These are phyloP conservation scores for Chorisops tibialis DNA, from an alignment of 2,888 invertebrate genomes.

Conservation along the genomic window DNA sequence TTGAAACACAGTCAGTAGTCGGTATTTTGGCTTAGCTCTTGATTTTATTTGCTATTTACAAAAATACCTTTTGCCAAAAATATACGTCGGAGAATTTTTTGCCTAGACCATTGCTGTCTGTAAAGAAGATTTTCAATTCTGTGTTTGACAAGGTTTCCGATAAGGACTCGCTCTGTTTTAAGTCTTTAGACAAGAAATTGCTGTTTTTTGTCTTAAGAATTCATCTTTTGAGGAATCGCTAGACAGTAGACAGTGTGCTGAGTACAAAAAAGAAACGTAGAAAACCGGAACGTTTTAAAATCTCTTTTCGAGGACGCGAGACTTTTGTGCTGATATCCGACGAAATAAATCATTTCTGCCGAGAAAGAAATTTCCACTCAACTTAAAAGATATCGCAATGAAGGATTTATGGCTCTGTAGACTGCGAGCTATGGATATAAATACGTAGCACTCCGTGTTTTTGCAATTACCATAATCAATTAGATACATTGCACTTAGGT, in stretches of 20 bases:
- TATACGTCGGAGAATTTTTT: neutral
- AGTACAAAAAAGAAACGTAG: no score
- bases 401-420: constrained; percentile 15
- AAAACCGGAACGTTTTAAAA: no score
- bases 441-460: no score
- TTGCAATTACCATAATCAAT: no score
- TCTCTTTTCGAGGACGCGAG: neutral
- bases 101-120: no score
- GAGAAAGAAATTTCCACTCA: constrained; percentile 17
- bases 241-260: constrained; percentile 18
- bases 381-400: constrained; percentile 13
- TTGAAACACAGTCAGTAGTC: no score
- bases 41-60: constrained; percentile 13
- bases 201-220: constrained; percentile 10
- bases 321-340: constrained; percentile 12
- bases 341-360: constrained; percentile 13
- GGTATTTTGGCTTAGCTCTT: constrained; percentile 18
- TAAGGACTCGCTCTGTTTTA: constrained; percentile 18
- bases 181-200: neutral
- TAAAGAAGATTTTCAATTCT: neutral
- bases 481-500: no score
- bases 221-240: constrained; percentile 22
- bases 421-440: no score
- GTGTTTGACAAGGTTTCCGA: constrained; percentile 17
- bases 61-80: constrained; percentile 9